Percentiles rank a stretch among this genome's conserved stretches.
Evolutionary conservation across 1,140 invertebrate genomes (phyloP).

Genomic region (Whitmania pigra): DNA sequence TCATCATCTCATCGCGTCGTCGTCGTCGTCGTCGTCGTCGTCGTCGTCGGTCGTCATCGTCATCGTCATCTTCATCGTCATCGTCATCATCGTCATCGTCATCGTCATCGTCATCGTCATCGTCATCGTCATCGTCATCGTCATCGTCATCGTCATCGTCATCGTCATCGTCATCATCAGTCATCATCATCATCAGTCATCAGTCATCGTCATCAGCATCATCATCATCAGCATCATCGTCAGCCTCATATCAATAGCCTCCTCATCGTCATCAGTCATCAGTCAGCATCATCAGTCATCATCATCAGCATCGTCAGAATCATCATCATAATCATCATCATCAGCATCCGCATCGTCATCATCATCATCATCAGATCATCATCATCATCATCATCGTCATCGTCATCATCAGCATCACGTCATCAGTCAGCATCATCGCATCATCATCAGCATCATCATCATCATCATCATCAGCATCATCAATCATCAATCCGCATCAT

Average conservation of each 20-base stretch:
- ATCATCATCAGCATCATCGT: slow-evolving; percentile 13
- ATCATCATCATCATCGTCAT: slow-evolving; percentile 13
- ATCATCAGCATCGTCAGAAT: no score
- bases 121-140: no score
- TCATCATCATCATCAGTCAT: no score
- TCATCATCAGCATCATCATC: neutral
- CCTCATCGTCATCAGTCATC: slow-evolving; percentile 9
- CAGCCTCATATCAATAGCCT: neutral
- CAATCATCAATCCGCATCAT: no score
- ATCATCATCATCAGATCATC: no score
- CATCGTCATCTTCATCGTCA: neutral
- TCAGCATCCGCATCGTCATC: no score
- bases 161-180: no score
- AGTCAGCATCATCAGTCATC: no score
- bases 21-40: neutral
- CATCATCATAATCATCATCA: no score
- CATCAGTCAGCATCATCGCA: neutral
- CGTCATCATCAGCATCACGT: neutral
- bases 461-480: slow-evolving; percentile 1
- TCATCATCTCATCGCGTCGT: neutral
- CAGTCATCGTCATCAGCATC: slow-evolving; percentile 6
- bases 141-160: no score
- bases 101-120: no score
- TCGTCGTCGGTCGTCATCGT: neutral
- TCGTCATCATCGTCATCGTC: neutral